A percentile compares a stretch with the other conserved stretches of the same genome.
Evolutionary conservation across 37 sponge, comb jelly and placozoan genomes (phyloP).

Genomic region (Eunapius fragilis): DNA sequence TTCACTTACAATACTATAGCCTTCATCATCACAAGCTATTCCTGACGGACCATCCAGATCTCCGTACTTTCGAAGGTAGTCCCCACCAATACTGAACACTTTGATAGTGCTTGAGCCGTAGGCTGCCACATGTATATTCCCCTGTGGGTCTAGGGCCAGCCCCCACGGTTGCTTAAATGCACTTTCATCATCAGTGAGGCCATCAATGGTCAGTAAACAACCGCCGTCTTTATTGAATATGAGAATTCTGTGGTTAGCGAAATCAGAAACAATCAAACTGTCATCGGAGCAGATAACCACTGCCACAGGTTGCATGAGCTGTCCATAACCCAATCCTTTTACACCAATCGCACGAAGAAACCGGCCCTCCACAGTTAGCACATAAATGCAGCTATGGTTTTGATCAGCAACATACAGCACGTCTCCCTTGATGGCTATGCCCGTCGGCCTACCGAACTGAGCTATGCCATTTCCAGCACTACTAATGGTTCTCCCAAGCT

Average conservation of each 20-base stretch:
- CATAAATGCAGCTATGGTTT: slow-evolving; percentile 25
- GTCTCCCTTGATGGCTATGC: slow-evolving; percentile 30
- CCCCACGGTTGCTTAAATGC: slow-evolving; percentile 38
- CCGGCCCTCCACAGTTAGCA: slow-evolving; percentile 5
- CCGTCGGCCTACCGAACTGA: slow-evolving; percentile 31
- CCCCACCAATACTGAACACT: slow-evolving; percentile 34
- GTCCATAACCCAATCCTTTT: slow-evolving; percentile 23
- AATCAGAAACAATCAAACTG: slow-evolving; percentile 29
- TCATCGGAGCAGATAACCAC: slow-evolving; percentile 23
- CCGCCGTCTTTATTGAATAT: slow-evolving; percentile 40
- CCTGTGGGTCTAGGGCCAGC: slow-evolving; percentile 31
- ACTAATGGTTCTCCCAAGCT: not conserved
- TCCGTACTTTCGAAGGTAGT: not conserved
- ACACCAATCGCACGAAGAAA: slow-evolving; percentile 36
- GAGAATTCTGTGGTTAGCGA: slow-evolving; percentile 28
- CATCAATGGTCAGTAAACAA: slow-evolving; percentile 11
- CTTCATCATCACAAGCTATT: slow-evolving; percentile 47
- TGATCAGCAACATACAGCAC: slow-evolving; percentile 42
- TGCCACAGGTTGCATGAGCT: slow-evolving; percentile 31
- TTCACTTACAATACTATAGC: slow-evolving; percentile 18
- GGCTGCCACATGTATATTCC: slow-evolving; percentile 39
- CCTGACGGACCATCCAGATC: slow-evolving; percentile 24
- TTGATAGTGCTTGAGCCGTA: not conserved
- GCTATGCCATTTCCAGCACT: slow-evolving; percentile 22
- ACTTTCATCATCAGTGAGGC: not conserved